These are phyloP conservation scores for Hipposideros armiger DNA, from an alignment of 2,113 vertebrate species.

Conservation along the genomic window DNA sequence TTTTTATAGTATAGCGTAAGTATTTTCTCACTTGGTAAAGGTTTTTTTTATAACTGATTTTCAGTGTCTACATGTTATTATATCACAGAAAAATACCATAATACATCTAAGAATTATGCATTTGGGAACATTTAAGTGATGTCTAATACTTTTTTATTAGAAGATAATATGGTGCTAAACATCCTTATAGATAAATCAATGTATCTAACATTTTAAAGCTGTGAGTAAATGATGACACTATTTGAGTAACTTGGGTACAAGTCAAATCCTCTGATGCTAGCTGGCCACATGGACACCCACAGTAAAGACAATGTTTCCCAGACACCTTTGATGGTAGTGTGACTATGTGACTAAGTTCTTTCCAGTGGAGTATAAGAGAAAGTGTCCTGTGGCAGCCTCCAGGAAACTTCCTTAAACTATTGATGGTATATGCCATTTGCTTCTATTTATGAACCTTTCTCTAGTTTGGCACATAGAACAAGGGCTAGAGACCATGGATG, in stretches of 20 bases:
- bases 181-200: background rate
- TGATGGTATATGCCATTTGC: background rate
- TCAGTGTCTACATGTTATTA: background rate
- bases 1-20: background rate
- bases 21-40: constrained; percentile 8
- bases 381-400: background rate
- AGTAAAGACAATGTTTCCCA: background rate
- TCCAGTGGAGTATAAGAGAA: background rate
- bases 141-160: constrained; percentile 8
- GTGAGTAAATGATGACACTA: background rate
- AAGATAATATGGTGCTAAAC: background rate
- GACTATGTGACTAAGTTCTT: background rate
- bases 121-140: background rate
- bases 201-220: background rate
- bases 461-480: background rate
- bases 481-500: background rate
- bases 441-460: background rate
- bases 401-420: background rate
- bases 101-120: background rate
- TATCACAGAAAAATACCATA: background rate
- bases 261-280: background rate
- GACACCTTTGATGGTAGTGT: background rate
- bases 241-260: background rate
- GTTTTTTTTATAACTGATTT: background rate
- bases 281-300: background rate